Evolutionary conservation across 2,113 vertebrate species (phyloP), one percentile per base, ranked within the genome.

Genomic region (Dendropsophus ebraccatus): DNA sequence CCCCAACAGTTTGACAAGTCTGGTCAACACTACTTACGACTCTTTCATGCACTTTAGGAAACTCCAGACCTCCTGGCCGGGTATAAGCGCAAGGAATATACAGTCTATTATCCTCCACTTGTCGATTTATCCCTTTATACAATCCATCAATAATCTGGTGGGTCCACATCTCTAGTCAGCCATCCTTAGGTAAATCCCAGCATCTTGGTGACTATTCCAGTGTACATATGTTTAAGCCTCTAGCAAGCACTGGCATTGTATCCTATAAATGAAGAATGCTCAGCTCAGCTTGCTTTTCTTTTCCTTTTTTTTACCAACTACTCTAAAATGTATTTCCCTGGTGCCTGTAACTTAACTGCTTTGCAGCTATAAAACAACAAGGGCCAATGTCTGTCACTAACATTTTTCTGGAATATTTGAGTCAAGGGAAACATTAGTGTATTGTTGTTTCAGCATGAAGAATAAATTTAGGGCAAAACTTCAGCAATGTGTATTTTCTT

Each of bases 301-400:
- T 7, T 37, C 10, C 14, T 41, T 41, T 76, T 76, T 50, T 76
- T 54, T 54, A 37, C 13, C 25, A 16, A 70, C 65, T 73, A 25
- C 49, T 54, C 2, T 50, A 67, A 54, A 70, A 83, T 83, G 23
- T 35, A 83, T 67, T 83, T 73, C 69, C 81, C 81, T 41, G 25
- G 69, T 83, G 81, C 32, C 81, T 69, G 32, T 56, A 72, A 56
- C 69, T 73, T 83, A 73, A 73, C 65, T 73, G 49, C 67, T 73
- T 52, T 83, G 49, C n/a, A 83, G 67, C 65, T 56, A 72, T 83
- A 83, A 83, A 83, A 72, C 81, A 73, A 54, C 50, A 41, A 83
- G 81, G 50, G 67, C 47, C 49, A 54, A 56, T 41, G 67, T 73
- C 81, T 83, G 81, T 56, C 65, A 52, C 78, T 81, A 45, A 62